Conservation (phyloP, 2,797 vertebrate genomes). For the Sebastes matsubarae region DNA sequence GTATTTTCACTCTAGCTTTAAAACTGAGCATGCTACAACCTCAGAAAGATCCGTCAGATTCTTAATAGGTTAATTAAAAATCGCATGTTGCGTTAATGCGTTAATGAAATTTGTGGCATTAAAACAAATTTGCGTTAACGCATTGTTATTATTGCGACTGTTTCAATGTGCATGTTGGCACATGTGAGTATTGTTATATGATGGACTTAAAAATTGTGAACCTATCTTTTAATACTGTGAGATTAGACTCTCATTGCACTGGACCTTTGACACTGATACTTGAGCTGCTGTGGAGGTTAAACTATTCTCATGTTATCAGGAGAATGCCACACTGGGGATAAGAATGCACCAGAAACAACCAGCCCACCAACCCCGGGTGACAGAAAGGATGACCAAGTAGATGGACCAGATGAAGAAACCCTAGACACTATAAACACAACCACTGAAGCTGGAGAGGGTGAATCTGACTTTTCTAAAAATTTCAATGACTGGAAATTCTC, state of each 20-base stretch:
- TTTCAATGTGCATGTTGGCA: background rate
- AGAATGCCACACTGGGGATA: background rate
- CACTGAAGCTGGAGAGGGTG: background rate
- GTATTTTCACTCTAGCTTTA: no score
- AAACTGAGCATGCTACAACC: no score
- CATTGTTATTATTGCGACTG: no score
- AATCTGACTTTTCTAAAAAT: background rate
- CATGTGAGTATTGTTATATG: background rate
- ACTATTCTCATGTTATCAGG: background rate
- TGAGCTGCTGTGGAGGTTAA: background rate
- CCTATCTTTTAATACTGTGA: background rate
- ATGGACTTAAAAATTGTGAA: background rate
- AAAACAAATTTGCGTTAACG: no score
- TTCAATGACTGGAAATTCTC: background rate
- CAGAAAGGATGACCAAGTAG: background rate
- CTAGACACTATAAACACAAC: fast-evolving
- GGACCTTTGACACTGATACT: background rate
- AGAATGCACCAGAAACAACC: background rate
- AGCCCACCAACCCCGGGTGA: fast-evolving
- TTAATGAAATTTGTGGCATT: no score
- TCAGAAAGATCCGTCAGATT: no score
- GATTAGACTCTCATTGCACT: background rate
- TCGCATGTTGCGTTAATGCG: no score
- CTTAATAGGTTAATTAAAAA: no score
- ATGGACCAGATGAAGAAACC: fast-evolving